phyloP scores from a whole-genome alignment of 2,888 invertebrate species.

The Acronicta alni region DNA sequence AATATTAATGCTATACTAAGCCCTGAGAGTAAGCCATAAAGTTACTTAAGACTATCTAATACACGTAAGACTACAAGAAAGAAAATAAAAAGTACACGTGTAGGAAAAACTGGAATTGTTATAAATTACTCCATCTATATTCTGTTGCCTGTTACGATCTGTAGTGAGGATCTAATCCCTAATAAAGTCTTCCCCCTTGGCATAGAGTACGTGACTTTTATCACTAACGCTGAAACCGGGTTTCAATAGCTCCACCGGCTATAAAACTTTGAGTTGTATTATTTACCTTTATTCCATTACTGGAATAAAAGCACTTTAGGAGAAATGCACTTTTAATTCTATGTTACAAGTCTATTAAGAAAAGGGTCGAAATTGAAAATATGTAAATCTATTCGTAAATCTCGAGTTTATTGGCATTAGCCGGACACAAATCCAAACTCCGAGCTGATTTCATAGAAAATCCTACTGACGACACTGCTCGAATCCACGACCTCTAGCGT shows the following conservation, averaged over 20 bases:
- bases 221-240: conserved; percentile 25
- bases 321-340: not conserved
- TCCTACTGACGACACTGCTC: too few relatives aligned
- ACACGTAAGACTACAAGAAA: too few relatives aligned
- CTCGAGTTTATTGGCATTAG: too few relatives aligned
- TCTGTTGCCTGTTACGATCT: conserved; percentile 38
- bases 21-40: too few relatives aligned
- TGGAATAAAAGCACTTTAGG: conserved; percentile 3
- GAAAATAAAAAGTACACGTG: not conserved
- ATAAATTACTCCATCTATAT: conserved; percentile 52
- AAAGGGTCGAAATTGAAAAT: too few relatives aligned
- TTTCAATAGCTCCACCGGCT: conserved; percentile 11
- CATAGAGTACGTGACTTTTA: conserved; percentile 48
- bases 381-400: too few relatives aligned
- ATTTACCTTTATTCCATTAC: conserved; percentile 28
- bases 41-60: too few relatives aligned
- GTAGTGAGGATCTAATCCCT: conserved; percentile 36
- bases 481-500: too few relatives aligned
- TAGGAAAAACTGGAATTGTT: conserved; percentile 30
- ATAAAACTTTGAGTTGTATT: conserved; percentile 16
- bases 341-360: too few relatives aligned
- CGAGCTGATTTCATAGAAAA: too few relatives aligned
- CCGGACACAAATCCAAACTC: too few relatives aligned
- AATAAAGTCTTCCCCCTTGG: conserved; percentile 35
- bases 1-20: too few relatives aligned